phyloP scores from a whole-genome alignment of 2,888 invertebrate species.

The Escarpia spicata region DNA sequence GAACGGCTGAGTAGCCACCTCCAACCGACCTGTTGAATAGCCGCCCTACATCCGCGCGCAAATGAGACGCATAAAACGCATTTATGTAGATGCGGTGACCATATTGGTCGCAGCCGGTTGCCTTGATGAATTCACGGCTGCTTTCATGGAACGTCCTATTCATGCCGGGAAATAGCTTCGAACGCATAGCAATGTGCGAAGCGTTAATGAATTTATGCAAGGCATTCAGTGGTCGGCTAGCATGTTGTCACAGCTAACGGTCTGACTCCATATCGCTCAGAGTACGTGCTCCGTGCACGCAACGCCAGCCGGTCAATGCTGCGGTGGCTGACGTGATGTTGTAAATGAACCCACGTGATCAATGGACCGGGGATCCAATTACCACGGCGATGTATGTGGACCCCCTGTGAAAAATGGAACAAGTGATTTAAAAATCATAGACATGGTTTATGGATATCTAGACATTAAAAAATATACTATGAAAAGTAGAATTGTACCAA shows the following conservation, averaged over 20 bases:
- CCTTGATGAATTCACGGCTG: background rate
- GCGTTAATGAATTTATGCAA: slow-evolving; percentile 12
- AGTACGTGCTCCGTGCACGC: too few relatives aligned
- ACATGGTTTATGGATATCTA: too few relatives aligned
- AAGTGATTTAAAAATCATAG: too few relatives aligned
- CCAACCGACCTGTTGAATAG: background rate
- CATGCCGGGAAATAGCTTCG: background rate
- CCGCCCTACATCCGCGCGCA: background rate
- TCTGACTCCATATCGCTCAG: too few relatives aligned
- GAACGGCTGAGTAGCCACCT: background rate
- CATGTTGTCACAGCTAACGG: background rate
- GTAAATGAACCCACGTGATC: too few relatives aligned
- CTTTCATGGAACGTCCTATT: background rate
- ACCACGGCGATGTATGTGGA: too few relatives aligned
- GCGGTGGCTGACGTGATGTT: too few relatives aligned
- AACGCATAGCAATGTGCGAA: background rate
- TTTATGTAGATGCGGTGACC: background rate
- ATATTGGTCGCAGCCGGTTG: background rate
- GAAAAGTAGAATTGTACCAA: too few relatives aligned
- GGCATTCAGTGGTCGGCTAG: background rate
- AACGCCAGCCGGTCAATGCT: too few relatives aligned
- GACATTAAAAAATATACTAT: too few relatives aligned
- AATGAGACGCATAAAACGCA: background rate
- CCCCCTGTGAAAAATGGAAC: too few relatives aligned
- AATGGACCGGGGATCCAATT: too few relatives aligned